A percentile compares a stretch with the other conserved stretches of the same genome.
These are phyloP conservation scores for Drosophila willistoni DNA, from an alignment of 1,140 invertebrate species.

Conservation along the genomic window DNA sequence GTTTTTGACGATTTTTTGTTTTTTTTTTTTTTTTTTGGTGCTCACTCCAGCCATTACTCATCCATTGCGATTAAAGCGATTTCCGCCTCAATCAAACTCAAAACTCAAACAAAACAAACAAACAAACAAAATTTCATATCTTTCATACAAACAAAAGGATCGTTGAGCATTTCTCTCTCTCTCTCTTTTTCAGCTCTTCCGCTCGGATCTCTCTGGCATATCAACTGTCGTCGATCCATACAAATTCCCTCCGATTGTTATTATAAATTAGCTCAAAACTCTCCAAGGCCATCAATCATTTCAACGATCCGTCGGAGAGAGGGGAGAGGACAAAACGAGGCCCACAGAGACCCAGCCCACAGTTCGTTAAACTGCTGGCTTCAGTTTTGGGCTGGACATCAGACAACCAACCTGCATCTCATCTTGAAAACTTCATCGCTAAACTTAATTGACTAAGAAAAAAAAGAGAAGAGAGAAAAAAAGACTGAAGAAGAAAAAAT, in stretches of 20 bases:
- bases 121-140: conserved; percentile 50
- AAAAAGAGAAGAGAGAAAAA: background rate
- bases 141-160: conserved; percentile 67
- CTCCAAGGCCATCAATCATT: conserved; percentile 71
- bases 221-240: conserved; percentile 71
- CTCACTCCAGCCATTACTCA: conserved; percentile 68
- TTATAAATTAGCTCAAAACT: conserved; percentile 78
- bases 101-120: background rate
- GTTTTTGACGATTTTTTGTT: conserved; percentile 35
- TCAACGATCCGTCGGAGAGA: background rate
- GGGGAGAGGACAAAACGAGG: background rate
- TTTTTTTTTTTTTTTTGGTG: background rate
- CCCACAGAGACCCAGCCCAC: conserved; percentile 42
- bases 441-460: conserved; percentile 72
- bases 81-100: conserved; percentile 47
- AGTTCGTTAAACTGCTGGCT: conserved; percentile 66
- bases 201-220: conserved; percentile 57
- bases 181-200: conserved; percentile 25
- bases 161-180: conserved; percentile 54
- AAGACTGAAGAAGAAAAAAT: conserved; percentile 13
- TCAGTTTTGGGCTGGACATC: conserved; percentile 28
- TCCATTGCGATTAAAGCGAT: conserved; percentile 70
- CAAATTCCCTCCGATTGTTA: conserved; percentile 70
- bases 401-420: conserved; percentile 39
- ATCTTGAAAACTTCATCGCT: conserved; percentile 32